Conservation (phyloP, 2,797 vertebrate genomes). For the Scleropages formosus region DNA sequence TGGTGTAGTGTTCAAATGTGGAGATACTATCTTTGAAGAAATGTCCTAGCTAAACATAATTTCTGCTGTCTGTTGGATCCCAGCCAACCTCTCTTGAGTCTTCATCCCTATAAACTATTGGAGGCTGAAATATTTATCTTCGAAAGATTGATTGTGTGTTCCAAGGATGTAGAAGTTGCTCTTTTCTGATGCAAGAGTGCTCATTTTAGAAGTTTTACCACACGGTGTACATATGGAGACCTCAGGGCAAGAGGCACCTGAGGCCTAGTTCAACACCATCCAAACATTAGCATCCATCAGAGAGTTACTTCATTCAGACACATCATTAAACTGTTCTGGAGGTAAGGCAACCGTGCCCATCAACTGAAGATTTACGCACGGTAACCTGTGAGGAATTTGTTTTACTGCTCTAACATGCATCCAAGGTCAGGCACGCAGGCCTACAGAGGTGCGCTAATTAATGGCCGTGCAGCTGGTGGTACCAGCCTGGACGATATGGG, state of each 20-base stretch:
- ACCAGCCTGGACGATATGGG: slow-evolving; percentile 74
- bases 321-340: neutral
- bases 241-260: neutral
- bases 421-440: slow-evolving; percentile 72
- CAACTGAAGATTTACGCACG: slow-evolving; percentile 10
- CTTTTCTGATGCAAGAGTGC: slow-evolving; percentile 39
- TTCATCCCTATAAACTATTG: slow-evolving; percentile 56
- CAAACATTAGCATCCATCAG: slow-evolving; percentile 1
- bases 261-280: slow-evolving; percentile 18
- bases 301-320: slow-evolving; percentile 15
- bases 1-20: slow-evolving; percentile 56
- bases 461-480: slow-evolving; percentile 81
- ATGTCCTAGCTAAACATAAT: slow-evolving; percentile 54
- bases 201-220: slow-evolving; percentile 21
- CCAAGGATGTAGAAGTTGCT: slow-evolving; percentile 53
- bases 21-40: slow-evolving; percentile 73
- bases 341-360: neutral
- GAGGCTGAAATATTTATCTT: slow-evolving; percentile 50
- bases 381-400: slow-evolving; percentile 34
- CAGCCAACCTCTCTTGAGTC: slow-evolving; percentile 47
- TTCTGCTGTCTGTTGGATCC: slow-evolving; percentile 56
- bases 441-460: slow-evolving; percentile 70
- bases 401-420: slow-evolving; percentile 63
- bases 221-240: slow-evolving; percentile 10
- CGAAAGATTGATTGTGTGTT: slow-evolving; percentile 55